Base-by-base conservation (phyloP, 2,113 vertebrate genomes). In the Colossoma macropomum region DNA sequence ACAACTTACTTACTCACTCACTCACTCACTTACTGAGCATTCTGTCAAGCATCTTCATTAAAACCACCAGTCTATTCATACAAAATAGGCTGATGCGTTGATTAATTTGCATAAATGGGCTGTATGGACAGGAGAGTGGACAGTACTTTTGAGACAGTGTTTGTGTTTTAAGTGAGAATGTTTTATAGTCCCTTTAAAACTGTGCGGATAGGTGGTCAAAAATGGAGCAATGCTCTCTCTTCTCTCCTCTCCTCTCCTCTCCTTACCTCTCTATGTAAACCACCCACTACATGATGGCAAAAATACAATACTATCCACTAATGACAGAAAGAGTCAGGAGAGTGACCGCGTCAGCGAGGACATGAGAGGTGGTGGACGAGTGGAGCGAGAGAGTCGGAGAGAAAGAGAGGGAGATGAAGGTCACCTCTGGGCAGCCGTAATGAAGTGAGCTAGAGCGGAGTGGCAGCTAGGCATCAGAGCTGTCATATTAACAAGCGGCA, bases 271-370 rank as follows among this genome's bases (percentile, higher is more conserved):
- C 80, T 79, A 82, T 83, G 78, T 76, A 81, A 62, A 86, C 86
- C 91, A 92, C 90, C 91, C 90, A 91, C 91, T 91, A 90, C 86
- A 82, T 0, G 76, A 86, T 78, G 80, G 86, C 79, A 84, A 82
- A 85, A 45, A 69, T 78, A 82, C 90, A 90, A 91, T 90, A 92
- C 85, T 79, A 3, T 90, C 88, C 89, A 81, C 90, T 90, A 92
- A 92, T 90, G 92, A 91, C 91, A 83, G 78, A 89, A 89, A 91
- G 90, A 84, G 84, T 74, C 75, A 78, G 27, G 23, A 32, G 88
- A 91, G 87, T 13, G 45, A 17, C 30, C 30, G 54, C 6, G 71
- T 41, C 73, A 91, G 86, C 87, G 82, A 70, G 79, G 79, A 75
- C 77, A 82, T 86, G 77, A 63, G 72, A 85, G 83, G 68, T 56